phyloP scores from a whole-genome alignment of 2,888 invertebrate genomes.

The Ceratothoa steindachneri region DNA sequence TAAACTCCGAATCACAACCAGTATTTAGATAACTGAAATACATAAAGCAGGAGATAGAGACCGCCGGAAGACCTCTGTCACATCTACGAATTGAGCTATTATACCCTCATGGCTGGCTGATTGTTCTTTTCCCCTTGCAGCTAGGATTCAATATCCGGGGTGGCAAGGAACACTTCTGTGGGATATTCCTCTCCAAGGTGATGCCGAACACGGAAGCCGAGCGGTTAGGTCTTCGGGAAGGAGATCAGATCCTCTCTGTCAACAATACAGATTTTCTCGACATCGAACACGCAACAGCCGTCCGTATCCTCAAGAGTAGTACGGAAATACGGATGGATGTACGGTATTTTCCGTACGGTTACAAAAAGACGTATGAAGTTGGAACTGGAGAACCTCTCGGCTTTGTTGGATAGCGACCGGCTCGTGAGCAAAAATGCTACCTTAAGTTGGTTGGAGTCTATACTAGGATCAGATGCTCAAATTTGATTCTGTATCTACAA shows the following conservation, averaged over 20 bases:
- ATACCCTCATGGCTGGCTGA: too few relatives aligned
- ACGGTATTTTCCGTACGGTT: conserved; percentile 32
- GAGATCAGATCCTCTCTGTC: conserved; percentile 34
- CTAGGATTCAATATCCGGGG: conserved; percentile 38
- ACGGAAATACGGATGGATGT: conserved; percentile 25
- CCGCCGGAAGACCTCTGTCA: too few relatives aligned
- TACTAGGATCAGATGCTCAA: too few relatives aligned
- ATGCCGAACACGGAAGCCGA: conserved; percentile 39
- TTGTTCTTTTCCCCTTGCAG: too few relatives aligned
- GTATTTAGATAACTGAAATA: too few relatives aligned
- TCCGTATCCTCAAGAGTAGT: conserved; percentile 27
- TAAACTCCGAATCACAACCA: too few relatives aligned
- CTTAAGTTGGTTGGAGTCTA: too few relatives aligned
- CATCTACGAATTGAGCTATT: too few relatives aligned
- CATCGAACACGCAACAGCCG: conserved; percentile 31
- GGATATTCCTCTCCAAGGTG: conserved; percentile 34
- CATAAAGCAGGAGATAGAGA: too few relatives aligned
- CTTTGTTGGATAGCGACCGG: neutral
- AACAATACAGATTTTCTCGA: conserved; percentile 32
- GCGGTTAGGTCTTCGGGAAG: conserved; percentile 25
- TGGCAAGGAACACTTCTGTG: conserved; percentile 35
- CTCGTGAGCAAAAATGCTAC: too few relatives aligned
- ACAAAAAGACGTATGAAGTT: conserved; percentile 29
- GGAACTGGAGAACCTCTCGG: neutral
- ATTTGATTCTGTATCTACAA: too few relatives aligned